Base-by-base conservation (phyloP, 2,113 vertebrate genomes). In the Tragelaphus imberbis region DNA sequence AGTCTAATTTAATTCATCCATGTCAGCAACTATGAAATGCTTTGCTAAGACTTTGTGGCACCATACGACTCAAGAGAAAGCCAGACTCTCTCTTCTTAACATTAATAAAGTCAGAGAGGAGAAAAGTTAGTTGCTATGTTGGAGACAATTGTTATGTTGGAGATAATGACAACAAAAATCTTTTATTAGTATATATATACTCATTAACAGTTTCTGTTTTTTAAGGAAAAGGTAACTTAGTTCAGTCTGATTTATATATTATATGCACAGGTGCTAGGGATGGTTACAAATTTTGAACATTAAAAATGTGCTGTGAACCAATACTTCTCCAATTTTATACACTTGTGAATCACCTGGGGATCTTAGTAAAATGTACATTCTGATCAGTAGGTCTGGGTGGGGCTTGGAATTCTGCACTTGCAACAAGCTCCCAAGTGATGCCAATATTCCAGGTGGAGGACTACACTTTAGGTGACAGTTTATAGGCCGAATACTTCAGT, bases 11-110 rank as follows among this genome's bases (percentile, higher is more conserved):
- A 92, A 95, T 92, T 96, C 88, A 16, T 87, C 55, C 23, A 40
- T 55, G 90, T 98, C 97, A 95, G 94, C 90, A 95, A 61, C 59
- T 94, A 49, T 82, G 61, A 84, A 94, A 97, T 85, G 61, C 71
- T 95, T 87, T 58, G 90, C 94, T 96, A 88, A 92, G 87, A 92
- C 90, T 96, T 75, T 58, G 84, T 94, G 96, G 93, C 71, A 91
- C 90, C 84, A 30, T 15, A 28, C 75, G 71, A 95, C 53, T 95
- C 58, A 36, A 84, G 47, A 59, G 33, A 89, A 96, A 88, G 47
- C 49, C 68, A 84, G 65, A 5, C 23, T 89, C 30, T 94, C 56
- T 96, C 92, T 94, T 93, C 40, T 92, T 84, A 92, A 59, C 68
- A 33, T 81, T 77, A 87, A 27, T 71, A 88, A 96, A 92, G 81